Conservation (phyloP, 2,797 vertebrate genomes). For the Erethizon dorsatum region DNA sequence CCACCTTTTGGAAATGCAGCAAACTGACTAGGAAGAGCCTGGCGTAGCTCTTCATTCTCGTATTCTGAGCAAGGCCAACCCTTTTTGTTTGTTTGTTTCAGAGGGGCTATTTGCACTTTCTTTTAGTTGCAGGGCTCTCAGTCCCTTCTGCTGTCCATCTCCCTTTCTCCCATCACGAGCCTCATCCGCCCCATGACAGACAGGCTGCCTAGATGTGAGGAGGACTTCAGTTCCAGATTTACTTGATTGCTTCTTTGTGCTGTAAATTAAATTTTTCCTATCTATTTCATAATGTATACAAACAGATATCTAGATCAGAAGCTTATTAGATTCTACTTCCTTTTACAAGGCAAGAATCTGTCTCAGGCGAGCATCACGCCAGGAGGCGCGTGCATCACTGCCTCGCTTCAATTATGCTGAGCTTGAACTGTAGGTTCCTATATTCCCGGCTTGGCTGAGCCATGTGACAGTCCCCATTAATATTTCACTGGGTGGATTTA, state of each 20-base stretch:
- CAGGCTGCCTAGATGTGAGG: rapidly evolving
- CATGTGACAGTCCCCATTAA: background rate
- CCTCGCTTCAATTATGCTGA: background rate
- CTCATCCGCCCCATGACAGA: no score
- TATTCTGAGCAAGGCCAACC: background rate
- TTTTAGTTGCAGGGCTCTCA: background rate
- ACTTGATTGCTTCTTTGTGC: background rate
- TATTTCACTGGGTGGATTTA: background rate
- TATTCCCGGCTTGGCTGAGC: rapidly evolving
- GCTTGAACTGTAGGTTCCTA: background rate
- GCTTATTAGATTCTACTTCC: background rate
- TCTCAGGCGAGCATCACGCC: rapidly evolving
- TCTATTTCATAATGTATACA: background rate
- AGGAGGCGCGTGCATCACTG: rapidly evolving
- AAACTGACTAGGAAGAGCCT: background rate
- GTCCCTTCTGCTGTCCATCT: background rate
- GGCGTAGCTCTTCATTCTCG: rapidly evolving
- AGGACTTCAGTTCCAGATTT: background rate
- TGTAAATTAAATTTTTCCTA: background rate
- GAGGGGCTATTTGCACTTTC: background rate
- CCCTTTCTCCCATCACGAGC: rapidly evolving
- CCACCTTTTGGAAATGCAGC: background rate
- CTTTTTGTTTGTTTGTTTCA: no score
- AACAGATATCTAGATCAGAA: background rate
- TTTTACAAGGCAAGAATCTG: background rate